Conservation (phyloP, 2,797 vertebrate species). For the Muscicapa comitata region DNA sequence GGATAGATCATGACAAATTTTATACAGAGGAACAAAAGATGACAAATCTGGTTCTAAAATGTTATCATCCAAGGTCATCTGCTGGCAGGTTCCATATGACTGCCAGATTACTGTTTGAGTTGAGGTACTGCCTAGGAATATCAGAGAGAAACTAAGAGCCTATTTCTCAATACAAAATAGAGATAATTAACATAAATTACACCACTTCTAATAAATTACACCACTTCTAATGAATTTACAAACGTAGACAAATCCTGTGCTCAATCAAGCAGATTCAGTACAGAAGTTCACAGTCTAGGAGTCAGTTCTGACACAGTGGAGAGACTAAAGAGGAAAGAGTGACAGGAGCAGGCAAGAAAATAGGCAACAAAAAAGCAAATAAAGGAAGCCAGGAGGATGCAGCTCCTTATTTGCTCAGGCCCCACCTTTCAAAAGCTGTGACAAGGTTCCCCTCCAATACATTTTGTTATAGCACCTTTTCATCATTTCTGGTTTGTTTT, state of each 20-base stretch:
- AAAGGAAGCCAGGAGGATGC: background rate
- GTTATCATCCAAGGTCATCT: background rate
- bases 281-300: background rate
- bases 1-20: background rate
- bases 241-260: background rate
- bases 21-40: background rate
- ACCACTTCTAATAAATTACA: background rate
- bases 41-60: background rate
- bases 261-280: background rate
- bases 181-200: background rate
- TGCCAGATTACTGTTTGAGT: background rate
- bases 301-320: background rate
- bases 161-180: background rate
- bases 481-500: background rate
- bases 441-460: fast-evolving
- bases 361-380: background rate
- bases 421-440: background rate
- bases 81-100: background rate
- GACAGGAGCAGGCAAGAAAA: background rate
- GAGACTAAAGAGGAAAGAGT: background rate
- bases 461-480: background rate
- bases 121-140: background rate
- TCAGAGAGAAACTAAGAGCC: background rate
- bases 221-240: background rate
- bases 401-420: background rate